A percentile compares a stretch with the other conserved stretches of the same genome.
phyloP scores from a whole-genome alignment of 2,113 vertebrate genomes.

The Hystrix brachyura region DNA sequence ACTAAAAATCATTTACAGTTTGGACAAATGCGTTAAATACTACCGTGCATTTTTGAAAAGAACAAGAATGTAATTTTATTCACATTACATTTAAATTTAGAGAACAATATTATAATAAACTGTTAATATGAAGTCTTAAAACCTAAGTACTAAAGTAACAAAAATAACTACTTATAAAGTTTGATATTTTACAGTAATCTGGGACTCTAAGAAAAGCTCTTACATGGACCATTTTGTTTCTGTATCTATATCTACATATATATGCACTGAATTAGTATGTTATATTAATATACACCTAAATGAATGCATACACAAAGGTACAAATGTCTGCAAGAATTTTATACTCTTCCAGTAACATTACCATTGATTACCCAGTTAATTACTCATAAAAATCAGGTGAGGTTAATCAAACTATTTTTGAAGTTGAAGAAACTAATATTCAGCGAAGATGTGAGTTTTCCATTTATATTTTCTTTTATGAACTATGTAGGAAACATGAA shows the following conservation, averaged over 20 bases:
- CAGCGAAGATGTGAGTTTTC: neutral
- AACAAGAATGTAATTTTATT: neutral
- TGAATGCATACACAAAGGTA: neutral
- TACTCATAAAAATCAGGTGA: neutral
- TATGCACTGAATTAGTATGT: neutral
- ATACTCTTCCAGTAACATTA: neutral
- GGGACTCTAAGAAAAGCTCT: neutral
- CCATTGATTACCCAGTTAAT: neutral
- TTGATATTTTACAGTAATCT: neutral
- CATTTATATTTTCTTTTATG: neutral
- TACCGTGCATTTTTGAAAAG: neutral
- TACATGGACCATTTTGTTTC: neutral
- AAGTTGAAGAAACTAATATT: neutral
- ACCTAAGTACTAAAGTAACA: neutral
- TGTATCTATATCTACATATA: neutral
- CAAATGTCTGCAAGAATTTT: neutral
- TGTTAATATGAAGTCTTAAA: conserved; percentile 7
- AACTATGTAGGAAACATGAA: neutral
- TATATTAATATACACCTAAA: neutral
- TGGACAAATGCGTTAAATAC: neutral
- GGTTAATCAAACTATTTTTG: neutral
- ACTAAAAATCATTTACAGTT: neutral
- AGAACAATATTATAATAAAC: neutral
- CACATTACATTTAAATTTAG: neutral
- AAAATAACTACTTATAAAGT: neutral